Base-by-base conservation (phyloP, 2,888 invertebrate genomes). In the Aleiodes testaceus region DNA sequence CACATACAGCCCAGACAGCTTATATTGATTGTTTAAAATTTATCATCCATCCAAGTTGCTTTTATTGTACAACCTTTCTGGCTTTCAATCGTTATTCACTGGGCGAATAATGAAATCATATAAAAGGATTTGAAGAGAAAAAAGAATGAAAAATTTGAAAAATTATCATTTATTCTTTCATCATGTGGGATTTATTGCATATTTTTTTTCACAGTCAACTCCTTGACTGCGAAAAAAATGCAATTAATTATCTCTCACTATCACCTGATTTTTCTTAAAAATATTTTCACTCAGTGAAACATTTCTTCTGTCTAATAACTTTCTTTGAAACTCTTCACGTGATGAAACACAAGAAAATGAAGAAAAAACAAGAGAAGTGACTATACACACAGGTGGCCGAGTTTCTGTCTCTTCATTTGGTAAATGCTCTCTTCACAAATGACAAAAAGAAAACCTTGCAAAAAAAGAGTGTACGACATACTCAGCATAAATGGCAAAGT, bases 1-100 rank as follows among this genome's bases (percentile, higher is more conserved):
- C 59, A 59, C 59, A 59, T 59, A 59, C 59, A 59, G 42, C 45
- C 63, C 63, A 63, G 66, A 71, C 71, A 71, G 71, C 66, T 67
- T 61, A 59, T 59, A 66, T 71, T 71, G 71, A 71, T 71, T 71
- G 71, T 71, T 67, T 61, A 71, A 71, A 71, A 71, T 71, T 71
- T 63, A 71, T 71, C 71, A 71, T 71, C 50, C 30, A 52, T 59
- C 30, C 63, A 22, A 50, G 42, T 71, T 66, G 66, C 50, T 61
- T 70, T 70, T 59, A 47, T 66, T 70, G 49, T 55, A 65, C 47
- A 26, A 45, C 20, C 30, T 52, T 45, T 61, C 16, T 65, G 64
- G 55, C 65, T 55, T 70, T 70, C 53, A 49, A 70, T 70, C 70
- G 71, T 71, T 71, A 71, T 66, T 71, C 71, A 71, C 45, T 63